Base-by-base conservation (phyloP, 2,888 invertebrate genomes). In the Ypsolopha sequella region DNA sequence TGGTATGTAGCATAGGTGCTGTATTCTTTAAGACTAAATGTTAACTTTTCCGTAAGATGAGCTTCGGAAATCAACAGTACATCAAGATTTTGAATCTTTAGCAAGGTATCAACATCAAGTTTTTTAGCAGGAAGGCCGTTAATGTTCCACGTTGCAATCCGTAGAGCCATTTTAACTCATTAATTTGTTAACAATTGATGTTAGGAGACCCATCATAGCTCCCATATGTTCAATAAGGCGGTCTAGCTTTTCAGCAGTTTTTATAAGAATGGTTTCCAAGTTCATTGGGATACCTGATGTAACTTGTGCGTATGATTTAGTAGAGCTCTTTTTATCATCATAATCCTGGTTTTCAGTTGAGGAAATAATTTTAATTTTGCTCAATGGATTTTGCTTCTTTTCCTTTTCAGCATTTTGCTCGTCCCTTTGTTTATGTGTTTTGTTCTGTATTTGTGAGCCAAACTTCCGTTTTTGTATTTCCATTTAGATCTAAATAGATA, bases 211-310 rank as follows among this genome's bases (percentile, higher is more conserved):
- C 51, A 56, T 51, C 2, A 58, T 49, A 36, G 55, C 49, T 7
- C 53, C 44, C 51, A 56, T 58, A 52, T 58, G 54, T 51, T 56
- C 54, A 33, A 57, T n/a, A 11, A 57, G 48, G 1, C 49, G 0
- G 8, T 59, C 58, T n/a, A 59, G 50, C 45, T 59, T 60, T 47
- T 58, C 56, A 1, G 51, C 41, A 53, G 60, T 58, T 54, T 55
- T 56, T 13, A 43, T 11, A 10, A 57, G 33, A 3, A 56, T 7
- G 9, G 49, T 10, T 52, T 55, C 53, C 36, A 49, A 10, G 13
- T 44, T 44, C 3, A 7, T 41, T 6, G 41, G 8, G n/a, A n/a
- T 41, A 6, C 41, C 41, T 10, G 13, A 7, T 14, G 43, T 44
- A 24, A 7, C 43, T 44, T 13, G 43, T 7, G 13, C 43, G 24